A percentile compares a stretch with the other conserved stretches of the same genome.
These are phyloP conservation scores for Callaeas wilsoni DNA, from an alignment of 2,113 vertebrate species.

Conservation along the genomic window DNA sequence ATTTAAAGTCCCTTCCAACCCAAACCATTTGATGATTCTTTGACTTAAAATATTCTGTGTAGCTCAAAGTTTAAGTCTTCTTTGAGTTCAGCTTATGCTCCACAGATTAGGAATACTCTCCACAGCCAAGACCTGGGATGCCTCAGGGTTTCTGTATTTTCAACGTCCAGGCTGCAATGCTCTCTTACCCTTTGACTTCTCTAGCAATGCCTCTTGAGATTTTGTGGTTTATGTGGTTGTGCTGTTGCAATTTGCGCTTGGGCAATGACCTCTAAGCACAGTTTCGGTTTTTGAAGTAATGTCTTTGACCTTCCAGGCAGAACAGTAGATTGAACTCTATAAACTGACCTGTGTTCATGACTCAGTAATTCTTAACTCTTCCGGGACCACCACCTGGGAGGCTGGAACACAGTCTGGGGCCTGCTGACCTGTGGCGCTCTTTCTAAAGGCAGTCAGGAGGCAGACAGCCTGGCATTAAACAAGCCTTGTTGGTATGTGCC, in stretches of 20 bases:
- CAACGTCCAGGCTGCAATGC: background rate
- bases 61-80: background rate
- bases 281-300: background rate
- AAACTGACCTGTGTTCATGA: background rate
- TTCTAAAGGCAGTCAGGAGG: background rate
- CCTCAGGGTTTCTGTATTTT: background rate
- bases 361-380: background rate
- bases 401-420: background rate
- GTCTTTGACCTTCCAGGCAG: conserved; percentile 4
- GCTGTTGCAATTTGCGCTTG: conserved; percentile 1
- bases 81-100: background rate
- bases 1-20: background rate
- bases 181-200: background rate
- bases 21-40: background rate
- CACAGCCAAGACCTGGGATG: background rate
- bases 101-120: background rate
- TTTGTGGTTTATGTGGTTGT: conserved; percentile 26
- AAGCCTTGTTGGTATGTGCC: background rate
- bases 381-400: background rate
- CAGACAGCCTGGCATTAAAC: background rate
- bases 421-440: background rate
- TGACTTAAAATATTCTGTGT: background rate
- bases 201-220: background rate
- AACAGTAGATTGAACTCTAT: background rate
- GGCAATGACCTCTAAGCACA: conserved; percentile 9